Conservation (phyloP, 2,888 invertebrate genomes). For the Willowsia nigromaculata region DNA sequence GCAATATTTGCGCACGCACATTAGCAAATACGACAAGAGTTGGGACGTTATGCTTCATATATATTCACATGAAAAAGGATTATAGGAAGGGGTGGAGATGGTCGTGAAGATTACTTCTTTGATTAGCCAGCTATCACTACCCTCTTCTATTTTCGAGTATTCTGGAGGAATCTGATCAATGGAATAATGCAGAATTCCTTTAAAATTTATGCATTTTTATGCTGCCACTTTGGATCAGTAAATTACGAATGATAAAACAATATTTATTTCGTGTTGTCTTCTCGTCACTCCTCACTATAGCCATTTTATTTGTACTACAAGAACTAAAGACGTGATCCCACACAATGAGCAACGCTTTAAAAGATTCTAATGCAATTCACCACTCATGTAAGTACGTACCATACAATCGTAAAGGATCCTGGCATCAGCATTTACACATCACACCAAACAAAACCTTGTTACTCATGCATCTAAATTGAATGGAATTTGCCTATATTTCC, state of each 20-base stretch:
- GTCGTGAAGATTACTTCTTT: slow-evolving; percentile 56
- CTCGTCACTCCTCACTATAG: not conserved
- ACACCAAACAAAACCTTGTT: too few relatives aligned
- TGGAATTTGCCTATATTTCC: too few relatives aligned
- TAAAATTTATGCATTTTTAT: not conserved
- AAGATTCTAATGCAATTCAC: too few relatives aligned
- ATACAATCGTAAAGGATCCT: too few relatives aligned
- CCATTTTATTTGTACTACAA: not conserved
- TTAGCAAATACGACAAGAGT: slow-evolving; percentile 1
- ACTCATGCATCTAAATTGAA: too few relatives aligned
- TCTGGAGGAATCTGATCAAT: too few relatives aligned
- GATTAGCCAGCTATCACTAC: slow-evolving; percentile 41
- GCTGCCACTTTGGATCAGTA: not conserved
- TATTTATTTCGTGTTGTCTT: slow-evolving; percentile 4
- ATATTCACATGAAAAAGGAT: not conserved
- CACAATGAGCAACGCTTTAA: too few relatives aligned
- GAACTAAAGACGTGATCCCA: too few relatives aligned
- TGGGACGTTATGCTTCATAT: slow-evolving; percentile 34
- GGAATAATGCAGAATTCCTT: too few relatives aligned
- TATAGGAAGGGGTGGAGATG: slow-evolving; percentile 53
- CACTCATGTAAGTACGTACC: too few relatives aligned
- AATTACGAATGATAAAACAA: too few relatives aligned
- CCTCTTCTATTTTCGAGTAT: not conserved
- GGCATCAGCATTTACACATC: too few relatives aligned
- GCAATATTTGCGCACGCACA: slow-evolving; percentile 19